Evolutionary conservation across 2,113 vertebrate genomes (phyloP), one percentile per base, ranked within the genome.

Genomic region (Zapus hudsonius): DNA sequence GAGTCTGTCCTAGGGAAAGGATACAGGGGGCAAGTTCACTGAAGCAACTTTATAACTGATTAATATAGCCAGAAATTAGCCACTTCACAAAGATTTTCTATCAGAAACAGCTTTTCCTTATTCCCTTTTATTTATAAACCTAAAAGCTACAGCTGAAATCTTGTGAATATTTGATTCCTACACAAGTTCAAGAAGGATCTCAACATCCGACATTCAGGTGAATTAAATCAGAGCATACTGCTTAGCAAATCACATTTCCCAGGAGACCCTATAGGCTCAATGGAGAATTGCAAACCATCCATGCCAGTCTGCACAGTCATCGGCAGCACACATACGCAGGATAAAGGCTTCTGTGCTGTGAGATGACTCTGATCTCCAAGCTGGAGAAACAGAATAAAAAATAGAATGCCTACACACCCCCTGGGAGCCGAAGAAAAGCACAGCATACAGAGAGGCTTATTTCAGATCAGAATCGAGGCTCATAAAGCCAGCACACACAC

Each of bases 1-100:
- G 36, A 92, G 91, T 80, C 4, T 94, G 74, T 67, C 92, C 96
- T 92, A 96, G 95, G 93, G 84, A 36, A 79, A 94, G 52, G 76
- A 91, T 79, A 25, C 52, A 64, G 84, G 82, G 47, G 84, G 91
- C 69, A 95, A 86, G 92, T 1, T 78, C 55, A 92, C 88, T 94
- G 69, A 40, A 84, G 19, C n/a, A 88, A 64, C 19, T 23, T 1
- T 29, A 16, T 20, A 38, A 87, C 2, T 44, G 29, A 89, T 31
- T 3, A 31, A 29, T 17, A 23, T 4, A 52, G 16, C 63, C 92
- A 70, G 69, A 93, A 83, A 55, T 91, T 27, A 69, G 33, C 15
- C 55, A 80, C 13, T 72, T 57, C 82, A 70, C 17, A 22, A 70
- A 33, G 33, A 36, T 75, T 33, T 47, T 67, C 33, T 9, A 4